A percentile compares a stretch with the other conserved stretches of the same genome.
Conservation (phyloP, 2,888 invertebrate species). For the Tubulanus polymorphus region DNA sequence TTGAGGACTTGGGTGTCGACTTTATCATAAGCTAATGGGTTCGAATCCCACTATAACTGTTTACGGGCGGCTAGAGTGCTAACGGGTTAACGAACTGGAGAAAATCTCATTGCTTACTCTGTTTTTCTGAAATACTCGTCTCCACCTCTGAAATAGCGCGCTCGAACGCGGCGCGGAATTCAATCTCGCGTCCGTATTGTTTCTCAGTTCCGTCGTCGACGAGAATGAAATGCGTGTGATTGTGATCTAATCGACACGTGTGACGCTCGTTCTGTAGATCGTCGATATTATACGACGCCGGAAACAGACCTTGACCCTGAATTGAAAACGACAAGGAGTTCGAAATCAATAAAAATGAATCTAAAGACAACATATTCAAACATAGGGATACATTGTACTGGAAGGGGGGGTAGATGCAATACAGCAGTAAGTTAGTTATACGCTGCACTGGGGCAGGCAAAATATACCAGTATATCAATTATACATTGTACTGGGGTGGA, state of each 20-base stretch:
- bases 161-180: constrained; percentile 41
- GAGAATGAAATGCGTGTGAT: constrained; percentile 52
- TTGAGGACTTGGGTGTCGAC: constrained; percentile 15
- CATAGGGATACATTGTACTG: too few species aligned
- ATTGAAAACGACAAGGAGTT: constrained; percentile 1
- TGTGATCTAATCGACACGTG: constrained; percentile 43
- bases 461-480: too few species aligned
- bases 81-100: too few species aligned
- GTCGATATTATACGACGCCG: constrained; percentile 36
- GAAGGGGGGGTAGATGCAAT: too few species aligned
- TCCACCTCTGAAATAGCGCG: constrained; percentile 29
- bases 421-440: too few species aligned
- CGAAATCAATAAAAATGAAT: not conserved
- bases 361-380: not conserved
- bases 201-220: constrained; percentile 48
- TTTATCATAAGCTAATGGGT: too few species aligned
- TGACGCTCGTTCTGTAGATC: constrained; percentile 17
- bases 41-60: too few species aligned
- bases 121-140: constrained; percentile 6
- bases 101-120: constrained; percentile 2
- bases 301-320: constrained; percentile 36
- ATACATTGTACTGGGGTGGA: too few species aligned
- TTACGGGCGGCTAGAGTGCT: too few species aligned
- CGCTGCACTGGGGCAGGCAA: too few species aligned
- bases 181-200: constrained; percentile 44